These are phyloP conservation scores for Silurus aristotelis DNA, from an alignment of 2,797 vertebrate genomes.

Conservation along the genomic window DNA sequence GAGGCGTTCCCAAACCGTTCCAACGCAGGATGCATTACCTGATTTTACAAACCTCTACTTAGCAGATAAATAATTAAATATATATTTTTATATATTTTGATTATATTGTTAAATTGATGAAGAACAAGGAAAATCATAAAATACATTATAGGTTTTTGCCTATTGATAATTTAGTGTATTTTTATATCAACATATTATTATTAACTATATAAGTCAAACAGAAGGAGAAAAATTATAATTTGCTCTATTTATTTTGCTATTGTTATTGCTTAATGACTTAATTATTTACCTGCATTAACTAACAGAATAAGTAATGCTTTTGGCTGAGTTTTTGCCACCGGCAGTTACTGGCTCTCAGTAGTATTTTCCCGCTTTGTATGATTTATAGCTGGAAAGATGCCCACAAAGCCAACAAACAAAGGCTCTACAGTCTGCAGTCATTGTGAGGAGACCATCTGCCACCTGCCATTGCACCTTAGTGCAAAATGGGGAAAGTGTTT, in stretches of 20 bases:
- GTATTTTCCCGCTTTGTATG: conserved; percentile 2
- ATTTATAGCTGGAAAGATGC: neutral
- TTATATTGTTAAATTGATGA: neutral
- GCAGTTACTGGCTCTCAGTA: neutral
- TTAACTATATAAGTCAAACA: neutral
- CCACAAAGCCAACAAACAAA: conserved; percentile 10
- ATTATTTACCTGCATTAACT: conserved; percentile 12
- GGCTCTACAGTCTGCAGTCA: conserved; percentile 15
- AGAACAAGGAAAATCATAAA: neutral
- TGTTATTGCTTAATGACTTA: neutral
- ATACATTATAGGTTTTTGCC: neutral
- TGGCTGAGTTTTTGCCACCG: neutral
- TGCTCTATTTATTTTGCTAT: neutral
- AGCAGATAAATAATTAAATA: neutral
- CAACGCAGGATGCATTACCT: neutral
- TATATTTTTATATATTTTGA: neutral
- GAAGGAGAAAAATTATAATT: neutral
- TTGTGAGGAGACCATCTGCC: conserved; percentile 32
- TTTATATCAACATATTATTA: neutral
- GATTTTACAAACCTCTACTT: neutral
- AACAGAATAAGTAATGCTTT: conserved; percentile 1
- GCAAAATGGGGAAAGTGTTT: conserved; percentile 36
- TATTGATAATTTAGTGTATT: neutral
- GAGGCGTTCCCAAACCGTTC: no score
- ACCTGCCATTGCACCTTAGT: conserved; percentile 22